These are phyloP conservation scores for Drosophila takahashii DNA, from an alignment of 1,140 invertebrate genomes.

Conservation along the genomic window DNA sequence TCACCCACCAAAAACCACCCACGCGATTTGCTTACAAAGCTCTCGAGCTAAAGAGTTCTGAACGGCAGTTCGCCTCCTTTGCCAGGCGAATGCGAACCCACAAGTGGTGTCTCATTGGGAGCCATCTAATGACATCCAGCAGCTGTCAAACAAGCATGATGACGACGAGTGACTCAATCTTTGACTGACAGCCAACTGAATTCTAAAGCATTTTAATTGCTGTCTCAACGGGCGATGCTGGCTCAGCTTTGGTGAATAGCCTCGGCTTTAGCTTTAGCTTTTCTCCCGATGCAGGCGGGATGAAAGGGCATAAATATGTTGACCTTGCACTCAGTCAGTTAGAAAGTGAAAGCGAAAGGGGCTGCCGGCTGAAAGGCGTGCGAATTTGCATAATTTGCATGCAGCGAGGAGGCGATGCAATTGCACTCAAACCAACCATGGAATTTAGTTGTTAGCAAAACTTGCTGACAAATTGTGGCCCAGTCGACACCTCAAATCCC, in stretches of 20 bases:
- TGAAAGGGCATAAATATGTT: conserved; percentile 61
- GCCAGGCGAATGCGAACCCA: conserved; percentile 1
- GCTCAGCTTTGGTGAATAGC: conserved; percentile 5
- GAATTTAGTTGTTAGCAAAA: conserved; percentile 68
- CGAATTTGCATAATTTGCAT: conserved; percentile 77
- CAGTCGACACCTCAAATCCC: conserved; percentile 55
- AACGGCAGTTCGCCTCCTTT: conserved; percentile 1
- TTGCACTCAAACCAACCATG: conserved; percentile 51
- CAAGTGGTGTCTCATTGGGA: conserved; percentile 23
- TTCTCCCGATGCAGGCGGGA: conserved; percentile 9
- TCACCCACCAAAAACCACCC: neutral
- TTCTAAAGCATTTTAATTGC: conserved; percentile 68
- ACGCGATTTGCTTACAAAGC: conserved; percentile 26
- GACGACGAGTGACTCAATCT: conserved; percentile 54
- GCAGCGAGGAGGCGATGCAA: conserved; percentile 32
- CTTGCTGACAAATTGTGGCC: conserved; percentile 72
- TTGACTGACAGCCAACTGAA: conserved; percentile 43
- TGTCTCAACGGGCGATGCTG: conserved; percentile 22
- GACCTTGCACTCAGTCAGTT: conserved; percentile 71
- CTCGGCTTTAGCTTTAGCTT: conserved; percentile 2
- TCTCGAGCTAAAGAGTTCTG: conserved; percentile 12
- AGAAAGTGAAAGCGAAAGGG: conserved; percentile 63
- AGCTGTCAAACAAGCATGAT: conserved; percentile 46
- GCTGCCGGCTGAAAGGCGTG: conserved; percentile 17
- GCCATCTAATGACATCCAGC: conserved; percentile 49